phyloP scores from a whole-genome alignment of 1,140 invertebrate genomes.

The Caenorhabditis elegans region WBcel235 BX284606.5:7170001-7170500 shows the following conservation, averaged over 20 bases:
- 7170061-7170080: constrained; percentile 10
- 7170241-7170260: constrained; percentile 24
- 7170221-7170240: constrained; percentile 14
- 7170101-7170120: no score
- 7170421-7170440: background rate
- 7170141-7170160: background rate
- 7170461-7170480: no score
- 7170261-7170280: background rate
- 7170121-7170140: background rate
- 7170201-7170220: constrained; percentile 5
- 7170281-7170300: background rate
- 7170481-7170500: no score
- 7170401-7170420: background rate
- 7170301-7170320: constrained; percentile 20
- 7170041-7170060: background rate
- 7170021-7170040: constrained; percentile 3
- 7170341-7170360: constrained; percentile 27
- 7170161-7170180: background rate
- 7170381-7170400: background rate
- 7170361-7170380: constrained; percentile 9
- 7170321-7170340: constrained; percentile 24
- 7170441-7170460: no score
- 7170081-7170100: background rate
- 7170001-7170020: background rate
- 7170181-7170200: constrained; percentile 13